Conservation (phyloP, 2,113 vertebrate genomes). For the Forbesichthys agassizii region DNA sequence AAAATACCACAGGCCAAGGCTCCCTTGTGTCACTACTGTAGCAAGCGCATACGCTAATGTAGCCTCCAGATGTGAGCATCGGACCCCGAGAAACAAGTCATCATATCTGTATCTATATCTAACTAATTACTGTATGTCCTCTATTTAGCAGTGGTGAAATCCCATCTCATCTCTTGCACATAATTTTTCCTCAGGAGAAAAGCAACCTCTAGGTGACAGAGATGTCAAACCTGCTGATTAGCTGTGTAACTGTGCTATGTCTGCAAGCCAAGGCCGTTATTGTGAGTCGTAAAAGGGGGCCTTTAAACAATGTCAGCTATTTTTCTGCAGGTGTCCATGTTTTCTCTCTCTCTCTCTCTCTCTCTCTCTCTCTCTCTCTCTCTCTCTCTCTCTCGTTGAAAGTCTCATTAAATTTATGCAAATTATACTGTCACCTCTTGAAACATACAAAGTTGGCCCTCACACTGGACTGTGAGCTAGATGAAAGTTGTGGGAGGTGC, state of each 20-base stretch:
- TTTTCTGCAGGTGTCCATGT: neutral
- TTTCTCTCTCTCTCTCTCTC: conserved; percentile 46
- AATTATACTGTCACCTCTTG: conserved; percentile 63
- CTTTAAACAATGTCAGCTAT: too few species aligned
- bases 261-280: conserved; percentile 62
- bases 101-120: conserved; percentile 46
- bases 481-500: conserved; percentile 12
- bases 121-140: conserved; percentile 48
- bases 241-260: conserved; percentile 54
- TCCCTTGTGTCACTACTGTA: conserved; percentile 9
- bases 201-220: conserved; percentile 51
- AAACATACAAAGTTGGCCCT: conserved; percentile 62
- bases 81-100: conserved; percentile 42
- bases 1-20: conserved; percentile 53
- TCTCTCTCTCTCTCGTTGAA: conserved; percentile 24
- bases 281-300: conserved; percentile 48
- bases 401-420: conserved; percentile 72
- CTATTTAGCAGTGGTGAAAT: conserved; percentile 62
- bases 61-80: neutral
- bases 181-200: conserved; percentile 41
- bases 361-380: conserved; percentile 34
- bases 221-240: conserved; percentile 69
- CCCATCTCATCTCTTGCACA: conserved; percentile 55
- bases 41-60: conserved; percentile 4
- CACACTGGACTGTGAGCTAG: conserved; percentile 41